Conservation (phyloP, 2,888 invertebrate species). For the Cordilura impudica region DNA sequence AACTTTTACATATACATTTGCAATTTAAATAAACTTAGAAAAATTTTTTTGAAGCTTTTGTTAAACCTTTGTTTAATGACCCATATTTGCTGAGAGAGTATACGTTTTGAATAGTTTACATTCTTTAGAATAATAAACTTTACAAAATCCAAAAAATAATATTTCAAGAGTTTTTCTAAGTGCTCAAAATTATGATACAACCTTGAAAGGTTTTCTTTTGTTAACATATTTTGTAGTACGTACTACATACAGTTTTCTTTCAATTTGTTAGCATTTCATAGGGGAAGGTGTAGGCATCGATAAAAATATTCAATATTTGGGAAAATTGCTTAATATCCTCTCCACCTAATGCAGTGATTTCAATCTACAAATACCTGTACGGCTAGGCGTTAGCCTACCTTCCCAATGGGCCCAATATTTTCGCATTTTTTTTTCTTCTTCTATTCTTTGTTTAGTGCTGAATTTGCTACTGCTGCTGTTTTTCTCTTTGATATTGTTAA, state of each 20-base stretch:
- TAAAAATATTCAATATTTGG: too few relatives aligned
- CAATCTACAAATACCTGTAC: too few relatives aligned
- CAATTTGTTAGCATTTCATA: not conserved
- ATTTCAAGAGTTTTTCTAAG: slow-evolving; percentile 39
- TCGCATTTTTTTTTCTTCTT: not conserved
- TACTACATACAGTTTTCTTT: not conserved
- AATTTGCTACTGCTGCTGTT: not conserved
- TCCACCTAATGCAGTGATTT: not conserved
- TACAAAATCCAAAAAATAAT: not conserved
- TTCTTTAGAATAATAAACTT: not conserved
- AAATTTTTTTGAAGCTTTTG: too few relatives aligned
- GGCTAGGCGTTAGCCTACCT: not conserved
- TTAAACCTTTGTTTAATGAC: slow-evolving; percentile 49
- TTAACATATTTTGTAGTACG: not conserved
- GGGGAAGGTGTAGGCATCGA: not conserved
- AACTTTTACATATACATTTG: slow-evolving; percentile 28
- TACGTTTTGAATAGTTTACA: not conserved
- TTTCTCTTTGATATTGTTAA: slow-evolving; percentile 36
- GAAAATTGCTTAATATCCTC: too few relatives aligned
- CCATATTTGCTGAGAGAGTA: slow-evolving; percentile 29
- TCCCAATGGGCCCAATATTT: not conserved
- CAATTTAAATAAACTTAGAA: slow-evolving; percentile 29
- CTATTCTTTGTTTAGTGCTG: not conserved
- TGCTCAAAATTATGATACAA: slow-evolving; percentile 56
- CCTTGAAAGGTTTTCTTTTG: slow-evolving; percentile 54